A percentile compares a stretch with the other conserved stretches of the same genome.
Evolutionary conservation across 1,140 invertebrate species (phyloP).

Genomic region (Brachystomella parvula): DNA sequence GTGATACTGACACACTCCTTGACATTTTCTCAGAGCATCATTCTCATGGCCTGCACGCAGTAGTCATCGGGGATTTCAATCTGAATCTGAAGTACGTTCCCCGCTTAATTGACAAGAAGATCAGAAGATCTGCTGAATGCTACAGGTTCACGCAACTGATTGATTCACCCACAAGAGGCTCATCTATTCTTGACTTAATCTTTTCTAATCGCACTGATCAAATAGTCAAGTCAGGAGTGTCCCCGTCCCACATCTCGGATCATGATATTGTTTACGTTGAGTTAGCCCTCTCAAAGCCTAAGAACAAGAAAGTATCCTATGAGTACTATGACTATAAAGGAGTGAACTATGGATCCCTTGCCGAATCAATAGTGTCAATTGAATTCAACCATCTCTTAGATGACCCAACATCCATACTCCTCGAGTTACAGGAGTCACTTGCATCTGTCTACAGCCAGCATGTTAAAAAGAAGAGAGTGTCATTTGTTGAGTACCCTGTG

Average conservation of each 20-base stretch:
- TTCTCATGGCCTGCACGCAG: not conserved
- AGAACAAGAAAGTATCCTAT: not conserved
- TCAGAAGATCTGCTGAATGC: too few species aligned
- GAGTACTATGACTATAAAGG: not conserved
- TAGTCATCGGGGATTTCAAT: not conserved
- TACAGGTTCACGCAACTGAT: too few species aligned
- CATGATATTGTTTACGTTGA: not conserved
- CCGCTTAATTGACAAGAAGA: too few species aligned
- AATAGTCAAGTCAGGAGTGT: not conserved
- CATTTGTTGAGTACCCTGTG: too few species aligned
- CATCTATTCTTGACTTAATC: not conserved
- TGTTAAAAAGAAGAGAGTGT: too few species aligned
- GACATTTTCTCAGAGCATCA: not conserved
- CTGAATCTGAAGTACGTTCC: not conserved
- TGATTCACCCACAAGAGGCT: not conserved
- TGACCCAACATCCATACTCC: too few species aligned
- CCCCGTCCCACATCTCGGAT: not conserved
- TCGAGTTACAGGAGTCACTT: too few species aligned
- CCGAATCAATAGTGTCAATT: not conserved
- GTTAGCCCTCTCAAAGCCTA: not conserved
- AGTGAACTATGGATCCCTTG: not conserved
- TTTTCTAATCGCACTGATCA: not conserved
- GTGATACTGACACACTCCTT: not conserved
- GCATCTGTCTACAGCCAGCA: too few species aligned
- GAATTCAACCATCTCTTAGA: too few species aligned